Base-by-base conservation (phyloP, 2,113 vertebrate genomes). In the Equus przewalskii region DNA sequence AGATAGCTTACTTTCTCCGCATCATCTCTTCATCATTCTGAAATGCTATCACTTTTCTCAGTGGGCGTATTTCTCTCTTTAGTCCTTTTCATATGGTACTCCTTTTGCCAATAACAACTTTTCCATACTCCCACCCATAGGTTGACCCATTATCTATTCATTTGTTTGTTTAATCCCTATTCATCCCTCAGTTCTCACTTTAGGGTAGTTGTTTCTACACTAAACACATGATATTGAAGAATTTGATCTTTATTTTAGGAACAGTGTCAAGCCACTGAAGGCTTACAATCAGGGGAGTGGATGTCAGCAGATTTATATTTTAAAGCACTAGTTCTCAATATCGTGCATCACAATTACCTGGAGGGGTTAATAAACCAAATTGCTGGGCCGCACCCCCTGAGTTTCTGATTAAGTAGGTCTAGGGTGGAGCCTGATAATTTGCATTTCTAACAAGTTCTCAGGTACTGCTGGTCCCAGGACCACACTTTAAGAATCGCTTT, bases 71-170 rank as follows among this genome's bases (percentile, higher is more conserved):
- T 83, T 83, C 51, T 87, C 46, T 36, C 3, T 26, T 64, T n/a
- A 13, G 12, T 21, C 26, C 22, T 96, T 65, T 69, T 14, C 36
- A 26, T 1, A 4, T 30, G 15, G 21, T 85, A 0, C 56, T 67
- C 21, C 19, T 41, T 78, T 70, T 51, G 51, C 14, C 6, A 79
- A 0, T 30, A 26, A 28, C 46, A 21, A 5, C 18, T 72, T 87
- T 54, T 7, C 44, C 15, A 14, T 51, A 26, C 5, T 10, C 6
- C 33, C 6, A 60, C 46, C 5, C 0, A 1, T 5, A 60, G 33
- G 10, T 8, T 67, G 85, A 82, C 15, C 24, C 6, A 41, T 19
- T 41, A 15, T 72, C 36, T 62, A 22, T 91, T 94, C 56, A 18
- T 62, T 51, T 73, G 28, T 79, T 15, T 95, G 15, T 60, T 94